These are phyloP conservation scores for Pinctada fucata DNA, from an alignment of 2,888 invertebrate species.

Conservation along the genomic window DNA sequence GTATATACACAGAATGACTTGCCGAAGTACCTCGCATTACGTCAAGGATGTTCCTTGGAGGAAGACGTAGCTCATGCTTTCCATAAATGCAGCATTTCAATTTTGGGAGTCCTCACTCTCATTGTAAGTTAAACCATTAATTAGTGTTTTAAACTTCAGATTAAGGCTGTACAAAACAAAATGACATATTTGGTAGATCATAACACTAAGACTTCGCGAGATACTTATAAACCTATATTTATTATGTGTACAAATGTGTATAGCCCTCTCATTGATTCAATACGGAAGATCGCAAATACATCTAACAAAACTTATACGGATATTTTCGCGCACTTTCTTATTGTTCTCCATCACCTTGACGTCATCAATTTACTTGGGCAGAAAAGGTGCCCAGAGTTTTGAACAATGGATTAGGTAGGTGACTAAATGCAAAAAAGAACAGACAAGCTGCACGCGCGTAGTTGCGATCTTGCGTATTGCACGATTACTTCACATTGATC, in stretches of 20 bases:
- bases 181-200: too few relatives aligned
- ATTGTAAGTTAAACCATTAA: conserved; percentile 36
- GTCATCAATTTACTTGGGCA: too few relatives aligned
- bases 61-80: conserved; percentile 33
- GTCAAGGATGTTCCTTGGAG: not conserved
- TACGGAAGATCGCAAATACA: not conserved
- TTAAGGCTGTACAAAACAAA: too few relatives aligned
- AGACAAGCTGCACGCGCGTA: not conserved
- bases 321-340: too few relatives aligned
- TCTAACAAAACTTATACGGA: too few relatives aligned
- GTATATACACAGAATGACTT: not conserved
- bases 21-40: not conserved
- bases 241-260: not conserved
- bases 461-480: not conserved
- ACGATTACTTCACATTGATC: too few relatives aligned
- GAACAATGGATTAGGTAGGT: too few relatives aligned
- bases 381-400: too few relatives aligned
- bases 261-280: not conserved
- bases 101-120: conserved; percentile 41
- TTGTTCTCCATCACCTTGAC: too few relatives aligned
- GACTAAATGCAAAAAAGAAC: not conserved
- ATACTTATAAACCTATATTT: too few relatives aligned
- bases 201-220: too few relatives aligned
- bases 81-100: conserved; percentile 50
- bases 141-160: not conserved